A percentile compares a stretch with the other conserved stretches of the same genome.
These are phyloP conservation scores for Bilobella aurantiaca DNA, from an alignment of 1,140 invertebrate genomes.

Conservation along the genomic window DNA sequence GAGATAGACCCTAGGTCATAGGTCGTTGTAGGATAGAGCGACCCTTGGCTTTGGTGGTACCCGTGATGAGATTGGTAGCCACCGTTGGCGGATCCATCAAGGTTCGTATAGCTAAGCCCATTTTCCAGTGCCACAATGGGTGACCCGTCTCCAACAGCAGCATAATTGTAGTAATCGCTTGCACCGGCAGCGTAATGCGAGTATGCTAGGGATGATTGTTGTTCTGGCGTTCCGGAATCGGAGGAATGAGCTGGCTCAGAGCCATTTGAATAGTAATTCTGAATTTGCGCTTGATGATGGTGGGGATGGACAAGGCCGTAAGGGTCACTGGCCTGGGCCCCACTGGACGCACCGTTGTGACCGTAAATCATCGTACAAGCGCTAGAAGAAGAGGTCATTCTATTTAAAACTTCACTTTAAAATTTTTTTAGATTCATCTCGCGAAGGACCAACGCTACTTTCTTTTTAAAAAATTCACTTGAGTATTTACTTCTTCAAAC, in stretches of 20 bases:
- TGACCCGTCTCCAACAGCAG: slow-evolving; percentile 33
- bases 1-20: slow-evolving; percentile 9
- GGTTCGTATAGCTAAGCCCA: slow-evolving; percentile 77
- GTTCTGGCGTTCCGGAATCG: not conserved
- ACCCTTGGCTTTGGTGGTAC: slow-evolving; percentile 3
- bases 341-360: not conserved
- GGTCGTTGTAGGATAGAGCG: not conserved
- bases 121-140: slow-evolving; percentile 68
- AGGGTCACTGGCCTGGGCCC: not conserved
- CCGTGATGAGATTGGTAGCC: not conserved
- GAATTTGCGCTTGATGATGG: not conserved
- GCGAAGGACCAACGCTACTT: not conserved
- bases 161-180: slow-evolving; percentile 6
- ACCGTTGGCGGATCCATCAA: slow-evolving; percentile 53
- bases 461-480: not conserved
- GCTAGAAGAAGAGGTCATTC: not conserved
- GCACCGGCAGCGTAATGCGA: slow-evolving; percentile 1
- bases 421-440: not conserved
- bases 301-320: not conserved
- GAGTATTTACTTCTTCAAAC: not conserved
- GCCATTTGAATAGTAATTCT: not conserved
- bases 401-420: too few relatives aligned
- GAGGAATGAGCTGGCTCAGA: not conserved
- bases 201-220: slow-evolving; percentile 7
- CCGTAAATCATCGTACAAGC: slow-evolving; percentile 3